Evolutionary conservation across 2,797 vertebrate genomes (phyloP), one percentile per base, ranked within the genome.

Genomic region (Serranus cabrilla): DNA sequence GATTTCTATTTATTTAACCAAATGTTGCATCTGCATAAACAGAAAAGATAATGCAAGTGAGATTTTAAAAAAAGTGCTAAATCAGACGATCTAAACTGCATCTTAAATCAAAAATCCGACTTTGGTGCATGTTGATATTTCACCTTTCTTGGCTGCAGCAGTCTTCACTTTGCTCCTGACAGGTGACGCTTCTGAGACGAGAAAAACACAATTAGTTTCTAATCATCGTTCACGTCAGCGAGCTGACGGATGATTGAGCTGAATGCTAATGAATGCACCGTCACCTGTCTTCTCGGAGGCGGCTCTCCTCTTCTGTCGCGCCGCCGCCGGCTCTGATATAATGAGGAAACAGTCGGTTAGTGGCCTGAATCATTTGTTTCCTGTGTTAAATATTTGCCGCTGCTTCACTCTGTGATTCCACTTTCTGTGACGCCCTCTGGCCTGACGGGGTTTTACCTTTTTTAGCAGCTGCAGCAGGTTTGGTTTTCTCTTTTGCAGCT

Each of bases 271-370:
- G 12, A 45, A 12, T 14, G 23, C 47, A 10, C 43, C 18, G 21
- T 58, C 67, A 92, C 92, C 90, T 86, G 80, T 83, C 82, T 81
- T 81, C 20, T 69, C 72, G 14, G 85, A 63, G 13, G 55, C 64
- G 16, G 81, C 3, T 71, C 72, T 91, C 67, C 66, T 81, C 75
- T 45, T 91, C 46, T 78, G 80, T 27, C 34, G 51, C 2, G 0
- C 63, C 59, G 85, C 84, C 39, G 71, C 75, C 37, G 91, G 70
- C 54, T 68, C 89, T 91, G 2, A 70, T 11, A 6, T 45, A 18
- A 86, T 8, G 45, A 82, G 52, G 21, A 78, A 56, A 54, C 42
- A 83, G 52, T 7, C 14, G 65, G 75, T 85, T 67, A 78, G 4
- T 20, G 25, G 27, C 45, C 67, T 70, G 55, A 58, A 73, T 65